phyloP scores from a whole-genome alignment of 2,113 vertebrate species.

The Charina bottae region DNA sequence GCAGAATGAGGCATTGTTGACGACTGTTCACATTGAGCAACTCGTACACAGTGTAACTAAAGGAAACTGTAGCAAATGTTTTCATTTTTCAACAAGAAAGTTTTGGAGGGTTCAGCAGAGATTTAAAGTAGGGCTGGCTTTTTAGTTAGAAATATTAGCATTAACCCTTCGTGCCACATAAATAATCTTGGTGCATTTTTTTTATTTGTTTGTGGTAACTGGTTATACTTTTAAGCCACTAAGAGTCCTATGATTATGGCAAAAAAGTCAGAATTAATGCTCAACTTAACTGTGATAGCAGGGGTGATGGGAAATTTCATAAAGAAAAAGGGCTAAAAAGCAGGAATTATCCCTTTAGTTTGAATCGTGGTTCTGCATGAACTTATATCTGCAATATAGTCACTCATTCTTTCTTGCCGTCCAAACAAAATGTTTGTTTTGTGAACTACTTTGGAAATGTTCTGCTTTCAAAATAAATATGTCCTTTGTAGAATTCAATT shows the following conservation, averaged over 20 bases:
- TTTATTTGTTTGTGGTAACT: background rate
- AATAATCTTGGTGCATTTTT: background rate
- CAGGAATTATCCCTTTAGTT: background rate
- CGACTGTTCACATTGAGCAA: background rate
- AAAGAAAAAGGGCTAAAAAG: background rate
- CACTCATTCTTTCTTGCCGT: background rate
- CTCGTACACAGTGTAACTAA: background rate
- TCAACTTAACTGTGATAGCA: background rate
- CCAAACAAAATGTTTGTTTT: conserved; percentile 7
- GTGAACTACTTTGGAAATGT: background rate
- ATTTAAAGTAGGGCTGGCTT: background rate
- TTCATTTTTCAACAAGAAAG: background rate
- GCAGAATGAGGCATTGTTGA: background rate
- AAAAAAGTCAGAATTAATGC: background rate
- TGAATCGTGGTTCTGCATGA: background rate
- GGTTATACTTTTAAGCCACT: background rate
- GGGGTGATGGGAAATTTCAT: background rate
- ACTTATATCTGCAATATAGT: background rate
- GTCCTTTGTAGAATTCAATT: background rate
- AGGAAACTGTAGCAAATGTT: background rate
- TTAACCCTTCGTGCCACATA: background rate
- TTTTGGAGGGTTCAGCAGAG: background rate
- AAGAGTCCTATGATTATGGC: background rate
- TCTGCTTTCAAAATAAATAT: background rate
- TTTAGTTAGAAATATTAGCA: background rate